Evolutionary conservation across 2,888 invertebrate species (phyloP), one percentile per base, ranked within the genome.

Genomic region (Orthonychiurus folsomi): DNA sequence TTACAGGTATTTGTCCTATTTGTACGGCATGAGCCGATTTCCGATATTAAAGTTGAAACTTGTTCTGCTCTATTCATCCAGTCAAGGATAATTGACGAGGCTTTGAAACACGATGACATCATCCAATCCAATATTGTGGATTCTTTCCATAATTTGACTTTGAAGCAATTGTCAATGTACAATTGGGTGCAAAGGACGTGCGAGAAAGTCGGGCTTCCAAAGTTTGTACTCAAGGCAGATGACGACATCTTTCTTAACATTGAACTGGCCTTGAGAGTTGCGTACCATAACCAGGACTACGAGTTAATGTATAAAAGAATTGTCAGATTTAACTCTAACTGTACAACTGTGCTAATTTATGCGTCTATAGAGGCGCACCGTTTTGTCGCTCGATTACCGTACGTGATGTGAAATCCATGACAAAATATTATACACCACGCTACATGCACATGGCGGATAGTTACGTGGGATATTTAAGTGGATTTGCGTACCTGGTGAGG

Each of bases 91-190:
- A n/a, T n/a, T n/a, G 50, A 25, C 18, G 63, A 63, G 21, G 23
- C 37, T 3, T 12, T 3, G 1, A 18, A 12, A 1, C 24, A 50
- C 50, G 56, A 56, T 21, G 63, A 63, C 25, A 55, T 63, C 18
- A 59, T 63, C n/a, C 50, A 54, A 21, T 59, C 24, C 9, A 15
- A 56, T 28, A 60, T 56, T 25, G 52, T 5, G 3, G 63, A 63
- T 53, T 59, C 60, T 2, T 63, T 60, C 37, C 63, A 63, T 27
- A 63, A 63, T 23, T 52, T 63, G 28, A 63, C 50, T n/a, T 24
- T 63, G 1, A 63, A 60, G 27, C 63, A 63, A 18, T 53, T 63
- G 18, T 63, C 60, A 26, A 63, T 63, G 63, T 63, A 63, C 56
- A 60, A 59, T 24, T 63, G 60, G 60, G 50, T 60, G 25, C 48